Conservation (phyloP, 2,888 invertebrate genomes). For the Limulus polyphemus region DNA sequence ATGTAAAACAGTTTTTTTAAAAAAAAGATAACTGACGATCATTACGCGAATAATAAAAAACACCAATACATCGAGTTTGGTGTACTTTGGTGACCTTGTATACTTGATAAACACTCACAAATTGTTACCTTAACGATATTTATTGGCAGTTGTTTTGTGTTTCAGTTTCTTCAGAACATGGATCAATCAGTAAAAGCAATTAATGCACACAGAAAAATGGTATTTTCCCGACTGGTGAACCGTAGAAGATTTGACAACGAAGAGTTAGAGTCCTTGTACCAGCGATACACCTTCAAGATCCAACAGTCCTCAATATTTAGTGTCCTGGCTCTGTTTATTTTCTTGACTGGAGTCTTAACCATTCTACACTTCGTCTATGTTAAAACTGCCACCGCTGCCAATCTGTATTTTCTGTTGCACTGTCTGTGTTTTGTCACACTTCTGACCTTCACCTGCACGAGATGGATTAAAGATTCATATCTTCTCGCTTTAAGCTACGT, state of each 20-base stretch:
- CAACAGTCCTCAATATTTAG: constrained; percentile 64
- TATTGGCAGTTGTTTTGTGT: no score
- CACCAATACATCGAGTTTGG: no score
- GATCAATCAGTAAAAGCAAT: constrained; percentile 85
- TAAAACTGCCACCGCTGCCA: constrained; percentile 50
- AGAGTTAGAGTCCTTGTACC: constrained; percentile 75
- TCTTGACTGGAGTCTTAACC: constrained; percentile 62
- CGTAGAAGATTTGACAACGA: constrained; percentile 68
- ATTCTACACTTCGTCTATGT: constrained; percentile 60
- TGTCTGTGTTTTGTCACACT: constrained; percentile 34
- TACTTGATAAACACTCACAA: no score
- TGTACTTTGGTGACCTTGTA: no score
- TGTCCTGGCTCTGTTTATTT: constrained; percentile 62
- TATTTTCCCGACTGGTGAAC: constrained; percentile 48
- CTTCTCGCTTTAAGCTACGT: constrained; percentile 22
- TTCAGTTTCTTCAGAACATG: constrained; percentile 41
- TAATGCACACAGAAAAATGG: constrained; percentile 48
- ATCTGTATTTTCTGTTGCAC: constrained; percentile 52
- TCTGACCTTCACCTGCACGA: constrained; percentile 13
- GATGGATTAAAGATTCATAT: constrained; percentile 14
- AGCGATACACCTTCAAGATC: constrained; percentile 75
- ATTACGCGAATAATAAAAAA: no score
- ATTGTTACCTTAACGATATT: no score
- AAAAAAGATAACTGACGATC: no score
- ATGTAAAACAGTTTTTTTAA: no score